Conservation (phyloP, 2,888 invertebrate genomes). For the Auanema freiburgensis region DNA sequence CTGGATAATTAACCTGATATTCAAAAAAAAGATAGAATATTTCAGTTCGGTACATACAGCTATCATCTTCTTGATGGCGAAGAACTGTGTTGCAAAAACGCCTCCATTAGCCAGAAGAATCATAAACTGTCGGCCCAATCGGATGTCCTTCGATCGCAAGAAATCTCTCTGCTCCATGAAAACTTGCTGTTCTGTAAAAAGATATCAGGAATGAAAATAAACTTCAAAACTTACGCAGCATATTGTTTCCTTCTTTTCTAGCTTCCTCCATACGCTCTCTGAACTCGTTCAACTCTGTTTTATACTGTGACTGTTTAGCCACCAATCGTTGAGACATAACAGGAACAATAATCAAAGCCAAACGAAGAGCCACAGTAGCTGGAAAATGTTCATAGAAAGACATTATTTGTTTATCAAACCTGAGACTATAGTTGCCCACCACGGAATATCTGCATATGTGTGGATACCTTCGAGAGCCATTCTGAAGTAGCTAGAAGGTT, state of each 20-base stretch:
- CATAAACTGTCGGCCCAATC: constrained; percentile 50
- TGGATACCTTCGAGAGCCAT: constrained; percentile 81
- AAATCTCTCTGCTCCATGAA: constrained; percentile 58
- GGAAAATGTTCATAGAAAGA: constrained; percentile 43
- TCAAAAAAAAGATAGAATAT: not conserved
- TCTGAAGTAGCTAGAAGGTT: constrained; percentile 82
- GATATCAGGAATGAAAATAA: not conserved
- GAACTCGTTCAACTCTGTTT: constrained; percentile 82
- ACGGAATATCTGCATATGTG: constrained; percentile 80
- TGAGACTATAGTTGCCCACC: constrained; percentile 86
- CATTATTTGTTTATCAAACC: constrained; percentile 67
- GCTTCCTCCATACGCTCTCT: constrained; percentile 86
- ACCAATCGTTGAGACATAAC: constrained; percentile 75
- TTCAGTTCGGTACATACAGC: constrained; percentile 68
- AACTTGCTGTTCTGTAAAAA: constrained; percentile 45
- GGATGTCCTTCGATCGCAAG: constrained; percentile 49
- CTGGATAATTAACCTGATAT: constrained; percentile 76
- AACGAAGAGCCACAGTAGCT: constrained; percentile 79
- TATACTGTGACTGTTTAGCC: constrained; percentile 79
- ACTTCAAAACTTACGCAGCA: constrained; percentile 37
- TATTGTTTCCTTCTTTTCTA: constrained; percentile 66
- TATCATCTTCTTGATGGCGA: constrained; percentile 84
- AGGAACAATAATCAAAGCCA: constrained; percentile 82
- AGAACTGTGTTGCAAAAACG: constrained; percentile 87
- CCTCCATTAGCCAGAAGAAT: constrained; percentile 72